Conservation (phyloP, 2,888 invertebrate species). For the Eumerus sabulonum region DNA sequence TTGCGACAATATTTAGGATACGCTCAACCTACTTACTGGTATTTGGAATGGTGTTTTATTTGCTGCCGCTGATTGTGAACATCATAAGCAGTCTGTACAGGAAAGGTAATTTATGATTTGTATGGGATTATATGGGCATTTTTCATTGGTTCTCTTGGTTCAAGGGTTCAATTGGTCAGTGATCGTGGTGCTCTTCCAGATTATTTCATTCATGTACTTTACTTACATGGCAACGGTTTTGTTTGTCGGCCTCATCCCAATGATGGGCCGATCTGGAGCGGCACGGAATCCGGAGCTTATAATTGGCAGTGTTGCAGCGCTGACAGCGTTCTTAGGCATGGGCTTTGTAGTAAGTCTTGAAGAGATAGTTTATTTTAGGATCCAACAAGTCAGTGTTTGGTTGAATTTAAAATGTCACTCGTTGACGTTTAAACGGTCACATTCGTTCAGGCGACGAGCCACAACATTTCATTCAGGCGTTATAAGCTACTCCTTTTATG, state of each 20-base stretch:
- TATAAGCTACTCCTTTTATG: too few relatives aligned
- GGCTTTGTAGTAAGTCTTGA: constrained; percentile 75
- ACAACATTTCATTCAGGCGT: too few relatives aligned
- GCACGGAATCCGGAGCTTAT: constrained; percentile 81
- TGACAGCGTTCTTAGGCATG: constrained; percentile 74
- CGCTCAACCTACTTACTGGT: constrained; percentile 75
- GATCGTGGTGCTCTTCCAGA: constrained; percentile 75
- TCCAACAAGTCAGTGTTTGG: not conserved
- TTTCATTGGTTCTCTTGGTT: not conserved
- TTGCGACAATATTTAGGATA: constrained; percentile 72
- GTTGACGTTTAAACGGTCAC: not conserved
- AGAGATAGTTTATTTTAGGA: not conserved
- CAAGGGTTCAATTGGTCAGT: constrained; percentile 51
- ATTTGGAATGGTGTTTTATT: constrained; percentile 75
- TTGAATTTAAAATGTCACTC: not conserved
- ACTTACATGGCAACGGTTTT: constrained; percentile 80
- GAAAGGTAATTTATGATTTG: constrained; percentile 71
- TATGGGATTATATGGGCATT: not conserved
- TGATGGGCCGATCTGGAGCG: constrained; percentile 81
- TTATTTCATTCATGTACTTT: constrained; percentile 79
- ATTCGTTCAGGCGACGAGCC: too few relatives aligned
- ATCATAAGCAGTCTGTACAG: constrained; percentile 73
- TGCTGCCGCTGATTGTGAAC: constrained; percentile 73
- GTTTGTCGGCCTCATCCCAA: constrained; percentile 81
- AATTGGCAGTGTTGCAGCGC: constrained; percentile 78